A percentile compares a stretch with the other conserved stretches of the same genome.
Evolutionary conservation across 2,113 vertebrate genomes (phyloP).

Genomic region (Clupea harengus): DNA sequence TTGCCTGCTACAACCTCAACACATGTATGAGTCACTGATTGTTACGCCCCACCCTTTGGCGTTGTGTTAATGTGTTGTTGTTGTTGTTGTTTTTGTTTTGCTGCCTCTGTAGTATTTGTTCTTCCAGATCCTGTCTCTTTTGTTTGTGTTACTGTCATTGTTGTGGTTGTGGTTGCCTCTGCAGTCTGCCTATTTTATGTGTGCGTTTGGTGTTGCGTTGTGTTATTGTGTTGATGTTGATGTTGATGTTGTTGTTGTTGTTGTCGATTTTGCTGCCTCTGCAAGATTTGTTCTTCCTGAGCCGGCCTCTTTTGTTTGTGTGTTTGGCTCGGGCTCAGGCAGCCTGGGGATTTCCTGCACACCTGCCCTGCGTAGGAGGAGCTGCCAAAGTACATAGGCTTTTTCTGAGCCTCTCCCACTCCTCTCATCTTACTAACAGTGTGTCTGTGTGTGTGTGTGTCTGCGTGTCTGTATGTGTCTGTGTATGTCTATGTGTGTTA

Average conservation of each 20-base stretch:
- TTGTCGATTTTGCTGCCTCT: conserved; percentile 28
- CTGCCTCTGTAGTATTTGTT: background rate
- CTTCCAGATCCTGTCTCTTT: background rate
- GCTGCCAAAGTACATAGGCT: background rate
- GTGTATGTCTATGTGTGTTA: background rate
- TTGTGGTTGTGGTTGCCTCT: background rate
- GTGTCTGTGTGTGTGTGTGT: background rate
- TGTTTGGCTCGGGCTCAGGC: conserved; percentile 14
- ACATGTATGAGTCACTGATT: background rate
- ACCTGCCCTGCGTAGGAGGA: conserved; percentile 31
- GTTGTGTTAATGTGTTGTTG: background rate
- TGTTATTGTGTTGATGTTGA: background rate
- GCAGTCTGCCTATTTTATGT: background rate
- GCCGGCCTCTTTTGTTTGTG: conserved; percentile 26
- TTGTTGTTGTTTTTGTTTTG: background rate
- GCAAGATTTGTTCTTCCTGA: conserved; percentile 34
- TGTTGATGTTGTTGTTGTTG: conserved; percentile 8
- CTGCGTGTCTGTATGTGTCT: background rate
- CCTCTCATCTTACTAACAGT: background rate
- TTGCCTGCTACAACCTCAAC: background rate
- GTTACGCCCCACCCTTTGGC: no score
- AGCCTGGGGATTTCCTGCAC: conserved; percentile 37
- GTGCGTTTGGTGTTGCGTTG: background rate
- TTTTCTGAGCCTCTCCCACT: conserved; percentile 5
- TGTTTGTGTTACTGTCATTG: background rate